phyloP scores from a whole-genome alignment of 1,140 invertebrate species.

The Drosophila nigrodunni region DNA sequence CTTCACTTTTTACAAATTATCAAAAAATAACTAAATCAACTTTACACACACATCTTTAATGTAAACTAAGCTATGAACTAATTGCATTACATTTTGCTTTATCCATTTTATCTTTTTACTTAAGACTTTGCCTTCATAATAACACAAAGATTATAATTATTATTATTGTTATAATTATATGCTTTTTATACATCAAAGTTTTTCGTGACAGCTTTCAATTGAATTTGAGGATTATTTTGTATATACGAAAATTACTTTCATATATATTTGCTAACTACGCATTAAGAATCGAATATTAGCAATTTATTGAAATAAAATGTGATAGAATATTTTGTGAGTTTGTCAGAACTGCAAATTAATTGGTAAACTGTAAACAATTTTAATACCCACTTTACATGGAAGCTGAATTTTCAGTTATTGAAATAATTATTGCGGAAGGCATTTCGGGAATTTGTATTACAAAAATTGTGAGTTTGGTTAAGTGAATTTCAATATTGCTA shows the following conservation, averaged over 20 bases:
- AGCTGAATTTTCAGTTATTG: slow-evolving; percentile 24
- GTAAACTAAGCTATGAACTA: slow-evolving; percentile 64
- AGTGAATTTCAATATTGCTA: not conserved
- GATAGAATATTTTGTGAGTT: slow-evolving; percentile 21
- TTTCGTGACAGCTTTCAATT: slow-evolving; percentile 20
- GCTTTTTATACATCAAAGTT: slow-evolving; percentile 31
- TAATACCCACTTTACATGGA: slow-evolving; percentile 16
- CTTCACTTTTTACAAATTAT: slow-evolving; percentile 71
- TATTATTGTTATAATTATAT: slow-evolving; percentile 5
- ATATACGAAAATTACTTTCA: slow-evolving; percentile 17
- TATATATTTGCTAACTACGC: slow-evolving; percentile 33
- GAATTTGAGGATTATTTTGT: slow-evolving; percentile 12
- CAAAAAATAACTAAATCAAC: slow-evolving; percentile 72
- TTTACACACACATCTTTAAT: slow-evolving; percentile 58
- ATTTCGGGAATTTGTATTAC: not conserved
- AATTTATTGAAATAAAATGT: slow-evolving; percentile 36
- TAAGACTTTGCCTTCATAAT: slow-evolving; percentile 8
- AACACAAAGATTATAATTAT: slow-evolving; percentile 24
- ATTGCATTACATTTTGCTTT: slow-evolving; percentile 50
- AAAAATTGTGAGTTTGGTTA: not conserved
- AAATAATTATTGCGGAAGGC: slow-evolving; percentile 22
- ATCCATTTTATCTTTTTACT: slow-evolving; percentile 5
- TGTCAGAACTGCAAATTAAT: slow-evolving; percentile 8
- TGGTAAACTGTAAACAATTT: slow-evolving; percentile 2
- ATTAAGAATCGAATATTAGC: slow-evolving; percentile 14